Evolutionary conservation across 2,888 invertebrate genomes (phyloP).

Genomic region (Melolontha melolontha): DNA sequence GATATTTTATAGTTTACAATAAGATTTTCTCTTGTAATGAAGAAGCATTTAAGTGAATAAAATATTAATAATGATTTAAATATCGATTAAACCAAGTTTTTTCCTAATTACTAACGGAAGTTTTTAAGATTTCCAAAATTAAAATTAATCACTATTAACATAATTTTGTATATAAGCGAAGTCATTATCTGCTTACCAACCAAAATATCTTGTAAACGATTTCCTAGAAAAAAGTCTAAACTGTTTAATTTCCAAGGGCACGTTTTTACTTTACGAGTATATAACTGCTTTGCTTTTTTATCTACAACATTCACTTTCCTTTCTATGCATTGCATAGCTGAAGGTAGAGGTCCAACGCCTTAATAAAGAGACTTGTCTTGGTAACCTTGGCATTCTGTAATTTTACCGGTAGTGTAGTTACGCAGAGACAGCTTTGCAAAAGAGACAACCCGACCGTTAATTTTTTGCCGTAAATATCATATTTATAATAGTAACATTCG

Average conservation of each 20-base stretch:
- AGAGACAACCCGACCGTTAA: slow-evolving; percentile 26
- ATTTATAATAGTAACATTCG: too few relatives aligned
- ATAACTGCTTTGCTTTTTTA: slow-evolving; percentile 20
- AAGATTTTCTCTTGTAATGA: too few relatives aligned
- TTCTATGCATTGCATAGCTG: slow-evolving; percentile 35
- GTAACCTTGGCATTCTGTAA: slow-evolving; percentile 39
- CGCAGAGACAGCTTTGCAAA: slow-evolving; percentile 17
- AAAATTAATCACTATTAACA: too few relatives aligned
- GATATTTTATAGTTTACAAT: too few relatives aligned
- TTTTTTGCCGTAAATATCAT: neutral
- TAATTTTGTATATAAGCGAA: too few relatives aligned
- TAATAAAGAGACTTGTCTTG: slow-evolving; percentile 36
- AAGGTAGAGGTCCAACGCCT: slow-evolving; percentile 37
- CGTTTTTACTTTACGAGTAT: slow-evolving; percentile 21
- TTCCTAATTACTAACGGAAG: too few relatives aligned
- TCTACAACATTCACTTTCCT: slow-evolving; percentile 39
- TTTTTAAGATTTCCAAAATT: too few relatives aligned
- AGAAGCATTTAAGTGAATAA: too few relatives aligned
- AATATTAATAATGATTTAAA: too few relatives aligned
- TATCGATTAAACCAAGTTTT: too few relatives aligned
- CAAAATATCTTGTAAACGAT: too few relatives aligned
- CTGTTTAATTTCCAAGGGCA: slow-evolving; percentile 20
- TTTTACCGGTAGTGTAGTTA: slow-evolving; percentile 32
- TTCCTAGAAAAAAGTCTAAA: slow-evolving; percentile 11
- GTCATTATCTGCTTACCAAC: too few relatives aligned